These are phyloP conservation scores for Ptychodera flava DNA, from an alignment of 35 echinoderm and acorn worm genomes.

Conservation along the genomic window DNA sequence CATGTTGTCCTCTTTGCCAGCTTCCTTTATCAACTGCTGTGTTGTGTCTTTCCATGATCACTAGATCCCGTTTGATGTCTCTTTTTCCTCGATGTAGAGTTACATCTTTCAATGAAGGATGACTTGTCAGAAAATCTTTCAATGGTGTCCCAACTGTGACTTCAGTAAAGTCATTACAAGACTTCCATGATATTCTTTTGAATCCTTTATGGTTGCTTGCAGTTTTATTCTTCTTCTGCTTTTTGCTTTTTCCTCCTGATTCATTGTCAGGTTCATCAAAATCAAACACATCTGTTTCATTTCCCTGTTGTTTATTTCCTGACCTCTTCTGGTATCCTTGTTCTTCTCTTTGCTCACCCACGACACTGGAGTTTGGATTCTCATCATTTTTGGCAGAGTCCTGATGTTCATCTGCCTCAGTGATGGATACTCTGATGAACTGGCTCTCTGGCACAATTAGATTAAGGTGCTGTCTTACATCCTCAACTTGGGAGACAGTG, in stretches of 20 bases:
- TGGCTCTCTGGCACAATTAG: too few species aligned
- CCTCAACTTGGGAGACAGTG: too few species aligned
- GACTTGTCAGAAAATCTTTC: constrained; percentile 20
- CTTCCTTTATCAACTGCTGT: constrained; percentile 4
- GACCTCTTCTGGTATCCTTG: neutral
- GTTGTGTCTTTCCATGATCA: constrained; percentile 32
- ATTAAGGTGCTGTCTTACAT: too few species aligned
- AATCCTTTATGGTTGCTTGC: constrained; percentile 11
- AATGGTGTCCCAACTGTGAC: constrained; percentile 32
- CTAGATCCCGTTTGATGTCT: constrained; percentile 47
- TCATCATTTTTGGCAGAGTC: too few species aligned
- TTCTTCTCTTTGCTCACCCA: neutral
- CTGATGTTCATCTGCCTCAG: too few species aligned
- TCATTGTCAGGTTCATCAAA: constrained; percentile 38
- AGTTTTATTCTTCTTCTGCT: constrained; percentile 6
- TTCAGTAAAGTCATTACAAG: neutral
- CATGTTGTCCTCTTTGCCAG: constrained; percentile 36
- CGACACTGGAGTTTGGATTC: too few species aligned
- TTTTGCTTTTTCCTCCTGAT: neutral
- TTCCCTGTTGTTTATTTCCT: too few species aligned
- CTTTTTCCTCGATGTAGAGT: constrained; percentile 45
- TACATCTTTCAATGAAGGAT: constrained; percentile 21
- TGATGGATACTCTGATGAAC: too few species aligned
- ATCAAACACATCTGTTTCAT: constrained; percentile 40
- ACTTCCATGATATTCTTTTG: constrained; percentile 18